These are phyloP conservation scores for Geopemphigus sp. DNA, from an alignment of 1,140 invertebrate genomes.

Conservation along the genomic window DNA sequence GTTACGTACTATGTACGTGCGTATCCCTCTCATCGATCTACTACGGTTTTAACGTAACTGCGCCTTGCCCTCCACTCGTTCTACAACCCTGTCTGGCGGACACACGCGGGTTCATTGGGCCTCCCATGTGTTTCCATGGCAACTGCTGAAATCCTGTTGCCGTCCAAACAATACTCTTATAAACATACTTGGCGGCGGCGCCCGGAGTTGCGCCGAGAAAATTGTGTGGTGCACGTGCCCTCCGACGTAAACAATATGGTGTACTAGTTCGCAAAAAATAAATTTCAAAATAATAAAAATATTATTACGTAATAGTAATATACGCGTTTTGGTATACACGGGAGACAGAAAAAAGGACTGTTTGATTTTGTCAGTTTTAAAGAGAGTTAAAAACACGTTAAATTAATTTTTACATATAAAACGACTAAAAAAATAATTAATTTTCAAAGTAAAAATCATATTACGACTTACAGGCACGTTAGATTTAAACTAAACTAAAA, in stretches of 20 bases:
- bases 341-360: too few species aligned
- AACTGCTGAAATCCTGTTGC: constrained; percentile 41
- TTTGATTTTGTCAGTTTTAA: too few species aligned
- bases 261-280: not conserved
- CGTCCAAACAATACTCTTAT: constrained; percentile 32
- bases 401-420: too few species aligned
- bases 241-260: not conserved
- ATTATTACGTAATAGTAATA: too few species aligned
- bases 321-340: too few species aligned
- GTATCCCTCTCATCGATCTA: constrained; percentile 43
- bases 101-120: constrained; percentile 39
- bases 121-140: constrained; percentile 35
- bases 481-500: too few species aligned
- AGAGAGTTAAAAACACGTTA: too few species aligned
- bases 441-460: too few species aligned
- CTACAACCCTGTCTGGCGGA: constrained; percentile 17
- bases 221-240: not conserved
- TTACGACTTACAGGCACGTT: too few species aligned
- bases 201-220: not conserved
- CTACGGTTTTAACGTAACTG: constrained; percentile 33
- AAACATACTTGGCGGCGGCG: not conserved
- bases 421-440: too few species aligned
- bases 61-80: not conserved
- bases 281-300: too few species aligned
- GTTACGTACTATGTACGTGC: not conserved